Conservation (phyloP, 1,140 invertebrate genomes). For the Euschistus heros region DNA sequence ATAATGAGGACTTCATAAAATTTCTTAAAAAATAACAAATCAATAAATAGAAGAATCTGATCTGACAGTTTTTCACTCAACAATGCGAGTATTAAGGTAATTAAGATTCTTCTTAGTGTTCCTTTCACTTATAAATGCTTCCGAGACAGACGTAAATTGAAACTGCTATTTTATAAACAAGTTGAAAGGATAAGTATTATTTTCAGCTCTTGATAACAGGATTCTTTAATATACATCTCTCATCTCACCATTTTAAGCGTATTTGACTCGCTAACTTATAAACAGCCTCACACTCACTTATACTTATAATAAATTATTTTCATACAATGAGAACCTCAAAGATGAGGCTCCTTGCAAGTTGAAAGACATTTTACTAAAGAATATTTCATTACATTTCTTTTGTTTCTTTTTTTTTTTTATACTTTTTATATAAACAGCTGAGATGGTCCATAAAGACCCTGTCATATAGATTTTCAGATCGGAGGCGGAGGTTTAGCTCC, state of each 20-base stretch:
- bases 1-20: too few species aligned
- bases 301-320: constrained; percentile 11
- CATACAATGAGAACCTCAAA: neutral
- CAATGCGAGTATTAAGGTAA: neutral
- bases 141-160: neutral
- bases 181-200: neutral
- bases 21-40: neutral
- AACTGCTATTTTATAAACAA: neutral
- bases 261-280: constrained; percentile 9
- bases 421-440: constrained; percentile 7
- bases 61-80: neutral
- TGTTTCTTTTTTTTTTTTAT: neutral
- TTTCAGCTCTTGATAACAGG: constrained; percentile 7
- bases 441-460: constrained; percentile 12
- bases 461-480: neutral
- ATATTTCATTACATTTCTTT: neutral
- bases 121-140: neutral
- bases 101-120: neutral
- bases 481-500: neutral
- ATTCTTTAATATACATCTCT: neutral
- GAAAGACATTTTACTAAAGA: constrained; percentile 1
- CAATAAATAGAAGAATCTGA: neutral
- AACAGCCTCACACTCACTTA: constrained; percentile 16
- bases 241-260: constrained; percentile 13
- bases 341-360: neutral